Evolutionary conservation across 2,888 invertebrate genomes (phyloP).

Genomic region (Rhagophthalmus giganteus): DNA sequence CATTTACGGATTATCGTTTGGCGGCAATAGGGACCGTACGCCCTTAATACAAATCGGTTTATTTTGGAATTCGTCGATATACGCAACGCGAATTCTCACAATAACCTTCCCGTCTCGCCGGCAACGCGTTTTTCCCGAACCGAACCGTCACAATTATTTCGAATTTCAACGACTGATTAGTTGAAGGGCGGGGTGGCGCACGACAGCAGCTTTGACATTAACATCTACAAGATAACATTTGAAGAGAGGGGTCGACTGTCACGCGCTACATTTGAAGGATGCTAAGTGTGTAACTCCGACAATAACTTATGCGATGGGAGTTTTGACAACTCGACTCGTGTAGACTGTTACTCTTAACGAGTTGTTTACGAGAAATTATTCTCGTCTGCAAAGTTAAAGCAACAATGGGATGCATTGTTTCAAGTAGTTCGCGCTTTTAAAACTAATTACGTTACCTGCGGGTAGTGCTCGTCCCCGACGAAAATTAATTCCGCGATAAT

Average conservation of each 20-base stretch:
- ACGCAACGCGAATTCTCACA: too few relatives aligned
- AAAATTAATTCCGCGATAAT: slow-evolving; percentile 8
- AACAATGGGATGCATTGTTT: slow-evolving; percentile 33
- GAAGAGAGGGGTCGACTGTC: slow-evolving; percentile 32
- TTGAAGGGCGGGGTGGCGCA: slow-evolving; percentile 15
- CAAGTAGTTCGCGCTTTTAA: slow-evolving; percentile 26
- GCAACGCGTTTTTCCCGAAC: too few relatives aligned
- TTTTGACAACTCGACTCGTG: slow-evolving; percentile 39
- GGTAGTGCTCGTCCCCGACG: neutral
- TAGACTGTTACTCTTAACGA: slow-evolving; percentile 37
- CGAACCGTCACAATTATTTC: too few relatives aligned
- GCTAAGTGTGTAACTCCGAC: slow-evolving; percentile 33
- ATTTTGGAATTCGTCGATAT: too few relatives aligned
- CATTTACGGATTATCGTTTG: too few relatives aligned
- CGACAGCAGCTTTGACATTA: slow-evolving; percentile 32
- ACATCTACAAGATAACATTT: slow-evolving; percentile 30
- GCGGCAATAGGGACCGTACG: too few relatives aligned
- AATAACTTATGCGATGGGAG: slow-evolving; percentile 35
- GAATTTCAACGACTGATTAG: neutral
- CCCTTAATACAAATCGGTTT: too few relatives aligned
- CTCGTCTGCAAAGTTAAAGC: slow-evolving; percentile 35
- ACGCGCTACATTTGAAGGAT: slow-evolving; percentile 33
- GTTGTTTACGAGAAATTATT: slow-evolving; percentile 37
- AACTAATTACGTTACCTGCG: slow-evolving; percentile 32
- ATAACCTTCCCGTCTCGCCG: too few relatives aligned